Evolutionary conservation across 2,888 invertebrate species (phyloP).

Genomic region (Napeogenes sylphis): DNA sequence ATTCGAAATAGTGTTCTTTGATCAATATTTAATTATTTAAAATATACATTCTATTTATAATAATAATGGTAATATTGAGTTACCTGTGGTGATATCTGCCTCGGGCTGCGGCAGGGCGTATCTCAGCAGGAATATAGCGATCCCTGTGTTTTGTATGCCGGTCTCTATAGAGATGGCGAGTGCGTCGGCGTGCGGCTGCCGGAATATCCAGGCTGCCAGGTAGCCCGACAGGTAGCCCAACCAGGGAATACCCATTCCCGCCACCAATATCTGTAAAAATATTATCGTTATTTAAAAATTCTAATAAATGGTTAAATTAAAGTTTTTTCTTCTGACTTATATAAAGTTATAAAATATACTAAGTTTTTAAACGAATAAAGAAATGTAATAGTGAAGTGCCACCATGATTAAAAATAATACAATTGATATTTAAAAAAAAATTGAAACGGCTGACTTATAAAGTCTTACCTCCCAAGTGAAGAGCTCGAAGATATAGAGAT

Average conservation of each 20-base stretch:
- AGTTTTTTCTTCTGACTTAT: too few species aligned
- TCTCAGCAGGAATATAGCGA: slow-evolving; percentile 91
- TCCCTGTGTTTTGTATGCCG: slow-evolving; percentile 95
- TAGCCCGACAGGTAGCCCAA: slow-evolving; percentile 87
- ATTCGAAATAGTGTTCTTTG: too few species aligned
- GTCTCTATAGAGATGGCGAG: slow-evolving; percentile 95
- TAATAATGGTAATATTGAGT: slow-evolving; percentile 15
- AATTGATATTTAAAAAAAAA: too few species aligned
- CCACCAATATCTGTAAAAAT: slow-evolving; percentile 82
- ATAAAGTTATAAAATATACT: too few species aligned
- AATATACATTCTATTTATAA: too few species aligned
- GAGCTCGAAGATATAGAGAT: slow-evolving; percentile 90
- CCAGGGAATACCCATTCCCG: slow-evolving; percentile 90
- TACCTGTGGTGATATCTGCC: slow-evolving; percentile 91
- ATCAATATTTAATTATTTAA: too few species aligned
- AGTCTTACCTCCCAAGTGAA: slow-evolving; percentile 89
- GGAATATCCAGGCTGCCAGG: slow-evolving; percentile 76
- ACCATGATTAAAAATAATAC: too few species aligned
- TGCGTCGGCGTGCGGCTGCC: slow-evolving; percentile 81
- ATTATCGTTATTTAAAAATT: slow-evolving; percentile 3
- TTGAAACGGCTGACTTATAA: too few species aligned
- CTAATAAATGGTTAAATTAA: not conserved
- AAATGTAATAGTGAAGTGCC: too few species aligned
- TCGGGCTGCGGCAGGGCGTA: slow-evolving; percentile 90
- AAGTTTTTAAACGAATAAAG: too few species aligned